A percentile compares a stretch with the other conserved stretches of the same genome.
phyloP scores from a whole-genome alignment of 2,888 invertebrate genomes.

The Eupeodes luniger region DNA sequence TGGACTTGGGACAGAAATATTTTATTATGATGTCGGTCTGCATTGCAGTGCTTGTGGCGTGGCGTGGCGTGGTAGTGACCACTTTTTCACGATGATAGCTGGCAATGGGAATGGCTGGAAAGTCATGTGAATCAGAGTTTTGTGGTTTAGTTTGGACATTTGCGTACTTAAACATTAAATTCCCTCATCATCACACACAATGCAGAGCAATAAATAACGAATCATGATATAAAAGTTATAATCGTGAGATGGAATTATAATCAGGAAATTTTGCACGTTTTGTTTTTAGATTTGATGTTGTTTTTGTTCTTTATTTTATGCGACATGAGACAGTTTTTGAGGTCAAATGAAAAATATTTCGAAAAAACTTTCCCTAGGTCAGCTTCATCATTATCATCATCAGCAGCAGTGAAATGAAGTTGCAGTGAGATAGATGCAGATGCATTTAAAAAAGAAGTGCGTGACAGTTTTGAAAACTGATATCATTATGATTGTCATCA shows the following conservation, averaged over 20 bases:
- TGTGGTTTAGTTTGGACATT: conserved; percentile 37
- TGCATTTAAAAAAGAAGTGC: conserved; percentile 39
- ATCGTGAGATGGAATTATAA: conserved; percentile 70
- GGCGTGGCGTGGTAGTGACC: conserved; percentile 23
- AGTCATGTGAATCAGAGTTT: conserved; percentile 65
- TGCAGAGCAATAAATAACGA: conserved; percentile 69
- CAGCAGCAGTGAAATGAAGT: conserved; percentile 25
- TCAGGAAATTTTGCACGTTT: conserved; percentile 48
- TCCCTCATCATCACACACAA: conserved; percentile 40
- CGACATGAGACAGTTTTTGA: conserved; percentile 45
- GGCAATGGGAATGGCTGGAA: conserved; percentile 38
- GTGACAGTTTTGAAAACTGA: not conserved
- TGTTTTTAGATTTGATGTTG: not conserved
- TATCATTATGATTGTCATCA: not conserved
- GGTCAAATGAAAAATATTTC: conserved; percentile 52
- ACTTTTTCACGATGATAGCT: conserved; percentile 53
- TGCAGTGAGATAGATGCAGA: conserved; percentile 32
- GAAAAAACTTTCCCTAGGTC: conserved; percentile 65
- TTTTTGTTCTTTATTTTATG: conserved; percentile 32
- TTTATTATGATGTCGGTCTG: conserved; percentile 61
- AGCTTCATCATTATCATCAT: not conserved
- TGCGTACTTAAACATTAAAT: not conserved
- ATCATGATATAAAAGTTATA: conserved; percentile 61
- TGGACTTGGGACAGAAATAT: conserved; percentile 61
- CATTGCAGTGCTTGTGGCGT: not conserved